phyloP scores from a whole-genome alignment of 2,797 vertebrate species.

The Chiloscyllium punctatum region DNA sequence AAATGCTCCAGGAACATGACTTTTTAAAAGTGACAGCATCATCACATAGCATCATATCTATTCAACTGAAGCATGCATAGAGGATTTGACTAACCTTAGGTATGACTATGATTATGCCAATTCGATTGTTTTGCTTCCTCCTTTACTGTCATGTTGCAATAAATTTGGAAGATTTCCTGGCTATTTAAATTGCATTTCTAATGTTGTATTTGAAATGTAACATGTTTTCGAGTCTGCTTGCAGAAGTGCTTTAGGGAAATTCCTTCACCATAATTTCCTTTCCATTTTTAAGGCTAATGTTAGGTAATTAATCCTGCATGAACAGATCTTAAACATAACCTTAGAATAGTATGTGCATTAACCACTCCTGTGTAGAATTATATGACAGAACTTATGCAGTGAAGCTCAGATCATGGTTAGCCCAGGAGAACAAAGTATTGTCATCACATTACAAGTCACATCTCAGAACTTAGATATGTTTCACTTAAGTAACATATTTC shows the following conservation, averaged over 20 bases:
- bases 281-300: background rate
- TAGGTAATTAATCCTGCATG: background rate
- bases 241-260: background rate
- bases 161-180: background rate
- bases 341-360: background rate
- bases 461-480: background rate
- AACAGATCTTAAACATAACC: background rate
- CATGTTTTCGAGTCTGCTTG: background rate
- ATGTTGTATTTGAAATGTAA: background rate
- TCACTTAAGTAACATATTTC: background rate
- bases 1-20: too few species aligned
- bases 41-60: background rate
- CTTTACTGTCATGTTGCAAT: background rate
- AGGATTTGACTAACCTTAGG: background rate
- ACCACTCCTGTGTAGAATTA: background rate
- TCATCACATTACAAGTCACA: background rate
- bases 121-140: background rate
- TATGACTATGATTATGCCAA: background rate
- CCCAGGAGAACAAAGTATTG: background rate
- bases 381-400: background rate
- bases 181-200: background rate
- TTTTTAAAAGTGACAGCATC: too few species aligned
- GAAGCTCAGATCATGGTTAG: background rate
- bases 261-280: background rate
- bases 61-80: background rate